These are phyloP conservation scores for Sinelater perroti DNA, from an alignment of 2,888 invertebrate genomes.

Conservation along the genomic window DNA sequence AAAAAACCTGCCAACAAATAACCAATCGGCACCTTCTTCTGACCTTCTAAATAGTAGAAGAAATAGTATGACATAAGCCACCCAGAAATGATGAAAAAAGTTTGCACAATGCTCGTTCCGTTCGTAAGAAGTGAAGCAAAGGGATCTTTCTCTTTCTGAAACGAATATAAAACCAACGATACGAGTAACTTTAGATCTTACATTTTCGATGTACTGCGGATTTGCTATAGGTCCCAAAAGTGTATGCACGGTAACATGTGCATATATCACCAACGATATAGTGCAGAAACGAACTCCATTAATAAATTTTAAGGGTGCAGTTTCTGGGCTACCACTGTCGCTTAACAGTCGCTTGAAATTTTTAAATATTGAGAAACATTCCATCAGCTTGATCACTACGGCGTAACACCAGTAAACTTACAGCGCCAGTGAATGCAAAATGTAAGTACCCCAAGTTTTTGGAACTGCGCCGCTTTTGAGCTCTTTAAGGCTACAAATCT, in stretches of 20 bases:
- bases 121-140: conserved; percentile 50
- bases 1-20: conserved; percentile 46
- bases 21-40: conserved; percentile 40
- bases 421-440: too few species aligned
- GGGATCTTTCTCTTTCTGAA: conserved; percentile 34
- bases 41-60: conserved; percentile 39
- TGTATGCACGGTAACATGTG: conserved; percentile 27
- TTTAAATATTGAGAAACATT: conserved; percentile 33
- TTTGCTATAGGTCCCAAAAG: conserved; percentile 19
- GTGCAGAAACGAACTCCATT: conserved; percentile 38
- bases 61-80: conserved; percentile 50
- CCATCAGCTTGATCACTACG: conserved; percentile 17
- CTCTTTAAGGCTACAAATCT: too few species aligned
- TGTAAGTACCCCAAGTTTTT: too few species aligned
- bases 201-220: conserved; percentile 30
- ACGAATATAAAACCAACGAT: background rate
- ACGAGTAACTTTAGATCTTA: conserved; percentile 11
- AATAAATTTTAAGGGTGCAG: conserved; percentile 15
- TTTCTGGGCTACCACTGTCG: conserved; percentile 16
- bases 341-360: conserved; percentile 32
- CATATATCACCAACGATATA: conserved; percentile 28
- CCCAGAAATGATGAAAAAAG: conserved; percentile 56
- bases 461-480: too few species aligned
- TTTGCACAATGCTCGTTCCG: conserved; percentile 55
- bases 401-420: too few species aligned